Conservation (phyloP, 2,888 invertebrate species). For the Eupithecia subfuscata region DNA sequence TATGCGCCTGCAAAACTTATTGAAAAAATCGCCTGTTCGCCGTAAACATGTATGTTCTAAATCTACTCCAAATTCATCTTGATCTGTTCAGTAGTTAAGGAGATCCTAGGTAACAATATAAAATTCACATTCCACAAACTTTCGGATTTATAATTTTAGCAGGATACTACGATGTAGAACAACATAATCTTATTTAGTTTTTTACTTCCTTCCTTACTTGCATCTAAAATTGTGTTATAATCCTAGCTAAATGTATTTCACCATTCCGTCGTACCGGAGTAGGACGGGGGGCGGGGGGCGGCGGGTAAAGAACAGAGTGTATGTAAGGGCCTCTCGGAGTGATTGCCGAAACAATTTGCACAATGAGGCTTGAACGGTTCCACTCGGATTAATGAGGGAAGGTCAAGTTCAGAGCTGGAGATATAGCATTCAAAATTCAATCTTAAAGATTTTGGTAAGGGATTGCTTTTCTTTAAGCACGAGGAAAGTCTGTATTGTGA, state of each 20-base stretch:
- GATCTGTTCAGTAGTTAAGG: too few species aligned
- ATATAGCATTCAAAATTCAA: neutral
- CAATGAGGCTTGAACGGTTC: constrained; percentile 16
- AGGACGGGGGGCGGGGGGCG: neutral
- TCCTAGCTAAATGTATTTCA: neutral
- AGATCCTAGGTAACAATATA: too few species aligned
- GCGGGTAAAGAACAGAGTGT: neutral
- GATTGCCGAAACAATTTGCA: constrained; percentile 20
- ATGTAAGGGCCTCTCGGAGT: neutral
- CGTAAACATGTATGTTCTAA: too few species aligned
- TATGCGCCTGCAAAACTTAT: too few species aligned
- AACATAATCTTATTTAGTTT: too few species aligned
- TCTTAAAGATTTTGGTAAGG: neutral
- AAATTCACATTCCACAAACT: too few species aligned
- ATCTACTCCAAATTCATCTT: too few species aligned
- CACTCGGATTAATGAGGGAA: constrained; percentile 16
- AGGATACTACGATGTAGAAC: too few species aligned
- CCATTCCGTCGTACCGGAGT: neutral
- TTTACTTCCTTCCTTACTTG: too few species aligned
- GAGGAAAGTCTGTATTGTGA: neutral
- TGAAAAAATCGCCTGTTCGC: too few species aligned
- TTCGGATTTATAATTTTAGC: too few species aligned
- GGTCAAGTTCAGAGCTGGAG: constrained; percentile 14
- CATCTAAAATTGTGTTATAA: too few species aligned
- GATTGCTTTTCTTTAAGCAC: neutral